phyloP scores from a whole-genome alignment of 1,140 invertebrate genomes.

The Aphaenogaster rudis region DNA sequence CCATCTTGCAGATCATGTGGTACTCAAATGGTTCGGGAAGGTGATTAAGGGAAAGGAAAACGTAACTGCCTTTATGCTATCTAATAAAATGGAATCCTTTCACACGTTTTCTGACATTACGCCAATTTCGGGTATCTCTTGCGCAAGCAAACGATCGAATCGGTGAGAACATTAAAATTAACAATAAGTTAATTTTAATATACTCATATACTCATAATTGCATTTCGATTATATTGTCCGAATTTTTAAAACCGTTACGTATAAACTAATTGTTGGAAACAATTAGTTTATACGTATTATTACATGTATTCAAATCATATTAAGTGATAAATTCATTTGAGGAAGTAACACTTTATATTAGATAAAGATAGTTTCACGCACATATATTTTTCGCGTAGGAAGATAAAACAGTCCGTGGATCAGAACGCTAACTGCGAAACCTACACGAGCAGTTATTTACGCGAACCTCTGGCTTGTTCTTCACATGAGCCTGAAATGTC shows the following conservation, averaged over 20 bases:
- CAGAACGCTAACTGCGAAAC: background rate
- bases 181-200: background rate
- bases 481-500: slow-evolving; percentile 12
- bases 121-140: slow-evolving; percentile 69
- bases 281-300: background rate
- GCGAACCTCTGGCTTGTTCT: background rate
- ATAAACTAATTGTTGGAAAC: too few species aligned
- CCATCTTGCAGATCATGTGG: slow-evolving; percentile 78
- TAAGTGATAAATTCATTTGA: slow-evolving; percentile 31
- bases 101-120: slow-evolving; percentile 76
- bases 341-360: slow-evolving; percentile 3
- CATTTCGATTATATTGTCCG: background rate
- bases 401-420: background rate
- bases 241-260: background rate
- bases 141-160: slow-evolving; percentile 47
- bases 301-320: background rate
- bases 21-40: slow-evolving; percentile 83
- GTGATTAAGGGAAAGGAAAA: slow-evolving; percentile 77
- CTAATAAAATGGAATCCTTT: slow-evolving; percentile 73
- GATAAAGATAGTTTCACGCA: background rate
- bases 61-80: slow-evolving; percentile 79
- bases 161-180: slow-evolving; percentile 45
- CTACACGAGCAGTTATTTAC: slow-evolving; percentile 4
- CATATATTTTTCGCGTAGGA: slow-evolving; percentile 19
- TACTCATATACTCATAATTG: background rate